Percentiles rank a stretch among this genome's conserved stretches.
Conservation (phyloP, 1,140 invertebrate genomes). For the Adelges cooleyi region DNA sequence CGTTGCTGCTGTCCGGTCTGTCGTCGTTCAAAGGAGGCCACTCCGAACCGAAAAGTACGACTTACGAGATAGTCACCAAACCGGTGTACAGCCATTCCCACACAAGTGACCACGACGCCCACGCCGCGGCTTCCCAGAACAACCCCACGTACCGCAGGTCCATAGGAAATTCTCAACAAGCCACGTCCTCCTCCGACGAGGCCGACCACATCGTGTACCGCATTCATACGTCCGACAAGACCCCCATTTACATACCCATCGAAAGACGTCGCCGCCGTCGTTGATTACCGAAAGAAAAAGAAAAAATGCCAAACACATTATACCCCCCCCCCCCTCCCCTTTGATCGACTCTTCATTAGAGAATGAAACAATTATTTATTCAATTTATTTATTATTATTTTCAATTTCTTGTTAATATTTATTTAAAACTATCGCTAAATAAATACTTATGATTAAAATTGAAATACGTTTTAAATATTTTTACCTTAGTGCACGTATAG, state of each 20-base stretch:
- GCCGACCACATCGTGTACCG: constrained; percentile 22
- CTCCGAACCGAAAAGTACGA: constrained; percentile 49
- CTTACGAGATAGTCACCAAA: constrained; percentile 71
- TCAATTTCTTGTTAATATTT: too few relatives aligned
- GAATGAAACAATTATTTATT: too few relatives aligned
- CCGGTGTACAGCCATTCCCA: constrained; percentile 61
- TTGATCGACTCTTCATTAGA: too few relatives aligned
- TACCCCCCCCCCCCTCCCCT: too few relatives aligned
- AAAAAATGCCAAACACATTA: too few relatives aligned
- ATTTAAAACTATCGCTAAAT: too few relatives aligned
- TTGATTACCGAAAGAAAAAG: background rate
- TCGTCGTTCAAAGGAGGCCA: constrained; percentile 52
- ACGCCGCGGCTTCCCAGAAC: constrained; percentile 34
- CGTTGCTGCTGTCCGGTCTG: constrained; percentile 61
- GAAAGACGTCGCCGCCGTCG: background rate
- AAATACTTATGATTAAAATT: too few relatives aligned
- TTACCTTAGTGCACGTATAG: too few relatives aligned
- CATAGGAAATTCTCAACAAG: constrained; percentile 18
- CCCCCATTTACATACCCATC: constrained; percentile 28
- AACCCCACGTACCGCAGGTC: constrained; percentile 33
- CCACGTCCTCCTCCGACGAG: background rate
- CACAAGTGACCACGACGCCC: constrained; percentile 58
- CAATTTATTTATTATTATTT: too few relatives aligned
- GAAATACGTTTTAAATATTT: too few relatives aligned
- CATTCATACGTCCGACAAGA: constrained; percentile 10